These are phyloP conservation scores for Drosophila sordidapex DNA, from an alignment of 2,888 invertebrate species.

Conservation along the genomic window DNA sequence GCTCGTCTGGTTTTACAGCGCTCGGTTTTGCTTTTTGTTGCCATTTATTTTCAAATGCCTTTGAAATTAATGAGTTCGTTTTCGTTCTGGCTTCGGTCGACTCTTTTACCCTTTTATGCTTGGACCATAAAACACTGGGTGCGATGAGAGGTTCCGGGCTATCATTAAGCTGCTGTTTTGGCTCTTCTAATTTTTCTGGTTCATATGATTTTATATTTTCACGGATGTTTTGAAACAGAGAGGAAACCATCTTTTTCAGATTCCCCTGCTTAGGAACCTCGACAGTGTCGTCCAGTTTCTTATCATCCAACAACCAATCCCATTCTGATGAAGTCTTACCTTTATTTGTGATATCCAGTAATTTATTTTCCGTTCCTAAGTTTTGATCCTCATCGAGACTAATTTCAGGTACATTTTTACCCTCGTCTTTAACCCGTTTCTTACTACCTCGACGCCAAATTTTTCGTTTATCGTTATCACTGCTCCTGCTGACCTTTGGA, in stretches of 20 bases:
- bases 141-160: neutral
- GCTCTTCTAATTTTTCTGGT: neutral
- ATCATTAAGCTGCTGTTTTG: neutral
- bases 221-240: neutral
- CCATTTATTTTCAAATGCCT: neutral
- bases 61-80: neutral
- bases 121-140: neutral
- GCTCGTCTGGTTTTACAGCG: neutral
- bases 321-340: constrained; percentile 40
- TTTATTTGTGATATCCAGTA: neutral
- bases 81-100: neutral
- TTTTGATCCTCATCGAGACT: neutral
- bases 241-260: neutral
- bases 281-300: constrained; percentile 8
- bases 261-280: neutral
- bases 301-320: constrained; percentile 53
- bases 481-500: neutral
- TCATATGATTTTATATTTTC: neutral
- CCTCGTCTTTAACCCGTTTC: neutral
- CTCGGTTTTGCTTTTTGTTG: neutral
- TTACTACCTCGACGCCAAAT: neutral
- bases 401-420: neutral
- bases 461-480: neutral
- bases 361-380: neutral
- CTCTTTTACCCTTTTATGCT: neutral